phyloP scores from a whole-genome alignment of 2,888 invertebrate species.

The Apomyelois bistriatella region DNA sequence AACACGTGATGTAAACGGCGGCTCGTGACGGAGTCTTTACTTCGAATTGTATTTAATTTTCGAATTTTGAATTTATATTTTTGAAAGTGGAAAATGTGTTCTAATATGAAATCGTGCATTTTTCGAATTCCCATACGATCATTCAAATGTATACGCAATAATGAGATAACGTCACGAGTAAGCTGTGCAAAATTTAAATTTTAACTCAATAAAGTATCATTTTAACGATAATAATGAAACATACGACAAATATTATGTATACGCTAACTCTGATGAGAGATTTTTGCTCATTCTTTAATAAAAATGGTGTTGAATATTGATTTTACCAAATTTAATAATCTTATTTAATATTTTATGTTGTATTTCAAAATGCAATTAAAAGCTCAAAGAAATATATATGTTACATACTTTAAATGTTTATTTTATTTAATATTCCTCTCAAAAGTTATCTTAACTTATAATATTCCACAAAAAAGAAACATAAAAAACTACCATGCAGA shows the following conservation, averaged over 20 bases:
- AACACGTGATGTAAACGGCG: conserved; percentile 27
- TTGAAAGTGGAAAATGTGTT: not conserved
- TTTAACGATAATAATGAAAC: conserved; percentile 78
- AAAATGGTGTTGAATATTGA: conserved; percentile 82
- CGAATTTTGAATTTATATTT: not conserved
- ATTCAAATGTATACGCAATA: conserved; percentile 1
- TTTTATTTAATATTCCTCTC: conserved; percentile 53
- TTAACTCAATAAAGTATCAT: conserved; percentile 70
- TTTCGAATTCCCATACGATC: not conserved
- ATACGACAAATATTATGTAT: conserved; percentile 87
- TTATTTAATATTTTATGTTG: conserved; percentile 91
- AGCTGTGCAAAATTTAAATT: conserved; percentile 19
- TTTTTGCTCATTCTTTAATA: conserved; percentile 82
- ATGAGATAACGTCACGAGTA: conserved; percentile 9
- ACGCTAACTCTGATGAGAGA: conserved; percentile 85
- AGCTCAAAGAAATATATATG: conserved; percentile 93
- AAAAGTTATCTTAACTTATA: too few relatives aligned
- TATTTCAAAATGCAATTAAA: conserved; percentile 91
- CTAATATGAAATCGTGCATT: not conserved
- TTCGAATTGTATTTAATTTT: not conserved
- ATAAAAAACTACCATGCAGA: too few relatives aligned
- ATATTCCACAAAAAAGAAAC: too few relatives aligned
- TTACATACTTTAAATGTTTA: conserved; percentile 83
- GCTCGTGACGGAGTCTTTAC: conserved; percentile 14
- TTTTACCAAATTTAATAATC: conserved; percentile 88